Conservation (phyloP, 2,797 vertebrate genomes). For the Hydrocynus forskahlii region DNA sequence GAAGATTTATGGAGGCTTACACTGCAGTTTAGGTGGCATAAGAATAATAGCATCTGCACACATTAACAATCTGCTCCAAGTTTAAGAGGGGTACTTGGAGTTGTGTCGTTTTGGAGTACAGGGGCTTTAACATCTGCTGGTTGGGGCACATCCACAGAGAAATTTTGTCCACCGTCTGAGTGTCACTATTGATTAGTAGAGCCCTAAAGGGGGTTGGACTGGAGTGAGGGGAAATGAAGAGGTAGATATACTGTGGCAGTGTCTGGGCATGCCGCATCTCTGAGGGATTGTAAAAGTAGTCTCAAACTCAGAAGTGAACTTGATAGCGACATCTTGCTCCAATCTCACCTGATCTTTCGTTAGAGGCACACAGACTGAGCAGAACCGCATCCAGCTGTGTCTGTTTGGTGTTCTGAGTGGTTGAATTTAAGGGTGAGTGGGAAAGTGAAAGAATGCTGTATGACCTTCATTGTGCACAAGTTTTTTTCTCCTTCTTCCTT, state of each 20-base stretch:
- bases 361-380: conserved; percentile 38
- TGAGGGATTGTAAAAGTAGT: conserved; percentile 36
- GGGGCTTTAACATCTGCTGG: conserved; percentile 52
- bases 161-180: conserved; percentile 60
- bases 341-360: conserved; percentile 60
- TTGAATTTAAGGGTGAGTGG: conserved; percentile 25
- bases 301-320: conserved; percentile 65
- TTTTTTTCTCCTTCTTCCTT: too few relatives aligned
- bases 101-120: conserved; percentile 68
- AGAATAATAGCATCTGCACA: conserved; percentile 63
- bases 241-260: conserved; percentile 70
- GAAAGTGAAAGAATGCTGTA: not conserved
- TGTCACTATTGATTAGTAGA: conserved; percentile 73
- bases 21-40: conserved; percentile 61
- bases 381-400: conserved; percentile 14
- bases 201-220: conserved; percentile 69
- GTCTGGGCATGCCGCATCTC: conserved; percentile 45
- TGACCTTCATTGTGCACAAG: not conserved
- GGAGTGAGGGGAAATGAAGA: conserved; percentile 76
- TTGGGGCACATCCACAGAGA: conserved; percentile 53
- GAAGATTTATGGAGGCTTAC: conserved; percentile 66
- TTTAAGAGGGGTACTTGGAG: conserved; percentile 64
- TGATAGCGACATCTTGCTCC: conserved; percentile 26
- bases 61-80: conserved; percentile 67
- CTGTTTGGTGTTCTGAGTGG: conserved; percentile 46